These are phyloP conservation scores for Epirrita christyi DNA, from an alignment of 2,888 invertebrate genomes.

Conservation along the genomic window DNA sequence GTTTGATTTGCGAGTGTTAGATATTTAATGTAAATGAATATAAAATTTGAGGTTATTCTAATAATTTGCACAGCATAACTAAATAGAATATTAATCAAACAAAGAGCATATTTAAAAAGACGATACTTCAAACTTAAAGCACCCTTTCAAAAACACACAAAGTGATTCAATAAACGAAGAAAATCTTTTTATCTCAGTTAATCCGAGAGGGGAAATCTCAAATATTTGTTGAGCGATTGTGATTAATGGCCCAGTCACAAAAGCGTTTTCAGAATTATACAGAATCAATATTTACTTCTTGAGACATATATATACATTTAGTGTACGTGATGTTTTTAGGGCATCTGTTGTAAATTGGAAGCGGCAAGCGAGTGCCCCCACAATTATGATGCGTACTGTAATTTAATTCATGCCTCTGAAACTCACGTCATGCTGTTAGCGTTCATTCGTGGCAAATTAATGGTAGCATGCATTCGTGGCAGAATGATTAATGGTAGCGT, in stretches of 20 bases:
- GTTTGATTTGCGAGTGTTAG: no score
- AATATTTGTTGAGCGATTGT: constrained; percentile 9
- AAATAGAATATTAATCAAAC: no score
- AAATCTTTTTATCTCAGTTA: constrained; percentile 19
- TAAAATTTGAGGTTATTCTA: no score
- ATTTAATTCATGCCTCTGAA: no score
- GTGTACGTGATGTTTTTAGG: not conserved
- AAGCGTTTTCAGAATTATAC: not conserved
- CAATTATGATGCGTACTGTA: no score
- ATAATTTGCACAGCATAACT: no score
- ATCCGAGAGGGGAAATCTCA: constrained; percentile 12
- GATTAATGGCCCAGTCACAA: not conserved
- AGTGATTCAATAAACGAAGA: constrained; percentile 6
- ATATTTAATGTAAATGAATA: no score
- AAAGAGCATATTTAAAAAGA: not conserved
- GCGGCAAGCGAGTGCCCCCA: not conserved
- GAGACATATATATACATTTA: not conserved
- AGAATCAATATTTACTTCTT: not conserved
- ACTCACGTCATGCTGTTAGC: no score
- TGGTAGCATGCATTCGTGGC: no score
- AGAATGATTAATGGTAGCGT: no score
- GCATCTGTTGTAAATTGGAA: not conserved
- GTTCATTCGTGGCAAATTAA: no score
- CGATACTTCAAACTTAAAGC: not conserved
- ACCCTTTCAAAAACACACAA: constrained; percentile 8